These are phyloP conservation scores for Nymphalis urticae DNA, from an alignment of 2,888 invertebrate genomes.

Conservation along the genomic window DNA sequence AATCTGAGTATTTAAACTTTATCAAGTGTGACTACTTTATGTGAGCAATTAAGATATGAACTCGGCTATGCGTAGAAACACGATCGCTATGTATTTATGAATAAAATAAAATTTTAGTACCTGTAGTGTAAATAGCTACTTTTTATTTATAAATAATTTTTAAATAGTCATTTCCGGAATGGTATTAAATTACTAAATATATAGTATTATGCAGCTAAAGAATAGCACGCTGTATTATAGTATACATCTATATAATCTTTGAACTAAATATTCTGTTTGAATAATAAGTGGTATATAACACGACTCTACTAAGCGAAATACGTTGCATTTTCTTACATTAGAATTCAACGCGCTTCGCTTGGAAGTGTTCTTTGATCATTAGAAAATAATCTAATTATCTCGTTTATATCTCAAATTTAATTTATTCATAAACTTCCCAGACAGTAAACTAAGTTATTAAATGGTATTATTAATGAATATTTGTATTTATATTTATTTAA, in stretches of 20 bases:
- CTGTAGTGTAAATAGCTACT: not conserved
- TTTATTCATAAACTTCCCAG: not conserved
- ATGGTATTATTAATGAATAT: not conserved
- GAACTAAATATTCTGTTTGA: too few relatives aligned
- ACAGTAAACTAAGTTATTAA: too few relatives aligned
- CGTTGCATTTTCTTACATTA: not conserved
- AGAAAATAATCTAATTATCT: not conserved
- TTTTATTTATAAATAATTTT: not conserved
- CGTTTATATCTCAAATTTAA: not conserved
- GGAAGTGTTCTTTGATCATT: not conserved
- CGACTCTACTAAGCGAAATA: too few relatives aligned
- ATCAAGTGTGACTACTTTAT: conserved; percentile 16
- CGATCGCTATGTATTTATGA: conserved; percentile 13
- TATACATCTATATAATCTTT: too few relatives aligned
- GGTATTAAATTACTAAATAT: not conserved
- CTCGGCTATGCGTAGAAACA: conserved; percentile 6
- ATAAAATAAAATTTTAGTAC: not conserved
- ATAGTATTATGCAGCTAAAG: too few relatives aligned
- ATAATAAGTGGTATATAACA: too few relatives aligned
- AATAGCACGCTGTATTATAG: too few relatives aligned
- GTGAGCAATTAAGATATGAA: conserved; percentile 17
- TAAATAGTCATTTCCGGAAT: not conserved
- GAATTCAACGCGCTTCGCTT: conserved; percentile 15
- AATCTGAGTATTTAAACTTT: conserved; percentile 19
- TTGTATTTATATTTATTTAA: not conserved